Evolutionary conservation across 2,797 vertebrate species (phyloP), one percentile per base, ranked within the genome.

Genomic region (Channallabes apus): DNA sequence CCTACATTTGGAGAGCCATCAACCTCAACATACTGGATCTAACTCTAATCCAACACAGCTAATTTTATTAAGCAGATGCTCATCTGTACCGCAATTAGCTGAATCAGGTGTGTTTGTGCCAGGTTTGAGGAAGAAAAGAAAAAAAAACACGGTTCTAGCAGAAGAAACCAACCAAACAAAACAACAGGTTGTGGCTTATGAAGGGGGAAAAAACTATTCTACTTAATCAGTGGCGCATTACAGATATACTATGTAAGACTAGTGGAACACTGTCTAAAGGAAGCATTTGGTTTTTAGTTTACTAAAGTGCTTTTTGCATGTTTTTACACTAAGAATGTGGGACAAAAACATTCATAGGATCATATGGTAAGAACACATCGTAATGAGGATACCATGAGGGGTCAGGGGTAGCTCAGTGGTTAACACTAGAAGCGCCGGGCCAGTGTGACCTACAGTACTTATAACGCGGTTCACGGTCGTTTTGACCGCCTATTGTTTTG

Each of bases 31-130:
- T 72, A 73, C 4, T 83, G 76, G 64, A 62, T 51, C 59, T 61
- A 38, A 38, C 41, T 64, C 72, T 86, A 80, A 87, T 73, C 84
- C 46, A 84, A 46, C 35, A 76, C 12, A 59, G 72, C 67, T 80
- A 59, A 89, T 86, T 88, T 85, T 75, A 89, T 89, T 85, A 88
- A 85, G 67, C 88, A 87, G 84, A 88, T 87, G 87, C 84, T 88
- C 77, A 82, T 88, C 59, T 65, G 82, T 22, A 83, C 41, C 54
- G 12, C 41, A 82, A 38, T 82, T 69, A 85, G 88, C 88, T 84
- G 82, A 87, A 79, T 84, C 85, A 69, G 78, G 64, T 46, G 27
- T 72, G 27, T 84, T 77, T 80, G 56, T 14, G 41, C 51, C 78
- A 65, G 22, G 54, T 20, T 27, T 35, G 20, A 61, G 12, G 35